Evolutionary conservation across 1,140 invertebrate genomes (phyloP).

Genomic region (Laodelphax striatellus): DNA sequence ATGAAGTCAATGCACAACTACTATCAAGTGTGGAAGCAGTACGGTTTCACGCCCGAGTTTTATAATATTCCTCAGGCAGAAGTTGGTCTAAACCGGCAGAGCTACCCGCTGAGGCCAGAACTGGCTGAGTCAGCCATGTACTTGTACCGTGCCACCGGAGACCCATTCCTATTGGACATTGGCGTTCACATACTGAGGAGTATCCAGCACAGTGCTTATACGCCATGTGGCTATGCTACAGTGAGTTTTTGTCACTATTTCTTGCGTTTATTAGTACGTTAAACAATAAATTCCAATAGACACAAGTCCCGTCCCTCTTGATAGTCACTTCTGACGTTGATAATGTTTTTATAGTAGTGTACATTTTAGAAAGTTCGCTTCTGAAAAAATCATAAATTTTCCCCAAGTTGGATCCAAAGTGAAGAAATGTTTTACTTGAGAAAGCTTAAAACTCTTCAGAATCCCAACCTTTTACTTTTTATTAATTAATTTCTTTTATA

Average conservation of each 20-base stretch:
- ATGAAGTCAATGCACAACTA: slow-evolving; percentile 93
- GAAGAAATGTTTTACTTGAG: too few species aligned
- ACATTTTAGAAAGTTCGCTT: too few species aligned
- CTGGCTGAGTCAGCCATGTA: slow-evolving; percentile 96
- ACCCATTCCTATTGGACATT: slow-evolving; percentile 82
- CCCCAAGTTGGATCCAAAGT: too few species aligned
- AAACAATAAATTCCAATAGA: too few species aligned
- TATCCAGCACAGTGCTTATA: slow-evolving; percentile 81
- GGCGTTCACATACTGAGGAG: slow-evolving; percentile 81
- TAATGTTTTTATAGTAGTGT: too few species aligned
- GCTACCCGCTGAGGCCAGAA: slow-evolving; percentile 92
- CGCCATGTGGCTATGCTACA: slow-evolving; percentile 95
- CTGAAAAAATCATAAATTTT: too few species aligned
- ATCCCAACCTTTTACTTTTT: too few species aligned
- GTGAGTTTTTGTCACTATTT: slow-evolving; percentile 42
- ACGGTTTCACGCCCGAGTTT: slow-evolving; percentile 95
- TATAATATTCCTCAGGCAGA: slow-evolving; percentile 88
- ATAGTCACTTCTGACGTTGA: too few species aligned
- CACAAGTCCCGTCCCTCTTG: too few species aligned
- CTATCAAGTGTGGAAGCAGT: slow-evolving; percentile 90
- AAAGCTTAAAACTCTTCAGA: too few species aligned
- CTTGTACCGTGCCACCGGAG: slow-evolving; percentile 83
- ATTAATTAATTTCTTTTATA: too few species aligned
- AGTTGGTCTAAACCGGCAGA: slow-evolving; percentile 71
- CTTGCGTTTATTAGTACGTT: too few species aligned